Evolutionary conservation across 2,113 vertebrate species (phyloP).

Genomic region (Bos javanicus): DNA sequence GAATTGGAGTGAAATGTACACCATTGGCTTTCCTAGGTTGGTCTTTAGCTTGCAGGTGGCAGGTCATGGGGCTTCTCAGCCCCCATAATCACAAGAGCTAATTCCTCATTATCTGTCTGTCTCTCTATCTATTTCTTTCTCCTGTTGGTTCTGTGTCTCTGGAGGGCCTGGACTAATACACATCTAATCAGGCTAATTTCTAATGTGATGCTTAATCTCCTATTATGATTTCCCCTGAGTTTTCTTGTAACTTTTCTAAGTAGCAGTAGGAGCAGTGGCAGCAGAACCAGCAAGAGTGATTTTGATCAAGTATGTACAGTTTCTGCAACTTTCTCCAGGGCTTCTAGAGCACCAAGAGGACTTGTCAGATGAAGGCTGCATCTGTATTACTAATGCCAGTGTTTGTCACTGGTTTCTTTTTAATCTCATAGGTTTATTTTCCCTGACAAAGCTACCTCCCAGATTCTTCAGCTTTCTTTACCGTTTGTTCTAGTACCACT

Average conservation of each 20-base stretch:
- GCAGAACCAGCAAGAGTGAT: not conserved
- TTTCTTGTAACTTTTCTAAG: not conserved
- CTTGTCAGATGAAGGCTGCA: not conserved
- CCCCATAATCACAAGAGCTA: not conserved
- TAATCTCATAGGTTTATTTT: not conserved
- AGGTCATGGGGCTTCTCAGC: not conserved
- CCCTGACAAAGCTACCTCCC: not conserved
- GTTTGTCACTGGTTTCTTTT: not conserved
- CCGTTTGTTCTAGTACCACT: not conserved
- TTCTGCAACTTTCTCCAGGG: not conserved
- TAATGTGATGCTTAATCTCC: not conserved
- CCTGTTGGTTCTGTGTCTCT: not conserved
- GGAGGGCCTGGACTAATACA: not conserved
- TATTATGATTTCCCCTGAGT: not conserved
- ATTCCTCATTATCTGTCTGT: not conserved
- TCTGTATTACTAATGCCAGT: not conserved
- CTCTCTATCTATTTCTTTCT: too few relatives aligned
- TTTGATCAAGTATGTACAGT: not conserved
- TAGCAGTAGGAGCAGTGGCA: not conserved
- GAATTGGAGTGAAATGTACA: accelerated
- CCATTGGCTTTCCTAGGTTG: not conserved
- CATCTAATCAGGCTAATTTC: not conserved
- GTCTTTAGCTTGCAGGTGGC: not conserved
- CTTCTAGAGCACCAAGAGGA: not conserved
- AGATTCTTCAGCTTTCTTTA: not conserved